Evolutionary conservation across 1,140 invertebrate species (phyloP).

Genomic region (Argopecten irradians): DNA sequence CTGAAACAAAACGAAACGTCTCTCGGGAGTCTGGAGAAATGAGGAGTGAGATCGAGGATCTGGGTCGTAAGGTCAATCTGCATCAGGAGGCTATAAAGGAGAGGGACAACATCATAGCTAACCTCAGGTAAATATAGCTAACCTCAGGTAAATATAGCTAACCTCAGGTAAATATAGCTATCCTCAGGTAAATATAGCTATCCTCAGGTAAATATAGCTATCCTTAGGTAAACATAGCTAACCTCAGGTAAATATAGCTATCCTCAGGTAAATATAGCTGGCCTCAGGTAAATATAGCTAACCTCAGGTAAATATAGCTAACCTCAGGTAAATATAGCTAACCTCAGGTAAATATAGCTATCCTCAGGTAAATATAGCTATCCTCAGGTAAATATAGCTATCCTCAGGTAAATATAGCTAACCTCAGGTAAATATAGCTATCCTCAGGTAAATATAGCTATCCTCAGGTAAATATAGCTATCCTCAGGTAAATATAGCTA

Average conservation of each 20-base stretch:
- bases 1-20: neutral
- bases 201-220: neutral
- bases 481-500: neutral
- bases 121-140: neutral
- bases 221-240: neutral
- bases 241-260: neutral
- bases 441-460: neutral
- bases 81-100: conserved; percentile 9
- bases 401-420: neutral
- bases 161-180: neutral
- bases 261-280: no score
- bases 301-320: no score
- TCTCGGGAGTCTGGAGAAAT: conserved; percentile 50
- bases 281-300: neutral
- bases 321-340: neutral
- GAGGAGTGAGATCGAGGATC: conserved; percentile 44
- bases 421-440: neutral
- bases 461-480: neutral
- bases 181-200: no score
- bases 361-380: neutral
- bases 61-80: conserved; percentile 27
- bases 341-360: neutral
- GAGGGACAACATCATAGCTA: neutral
- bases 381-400: neutral
- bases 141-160: neutral